Percentiles rank a stretch among this genome's conserved stretches.
These are phyloP conservation scores for Gryllus longicercus DNA, from an alignment of 2,888 invertebrate genomes.

Conservation along the genomic window DNA sequence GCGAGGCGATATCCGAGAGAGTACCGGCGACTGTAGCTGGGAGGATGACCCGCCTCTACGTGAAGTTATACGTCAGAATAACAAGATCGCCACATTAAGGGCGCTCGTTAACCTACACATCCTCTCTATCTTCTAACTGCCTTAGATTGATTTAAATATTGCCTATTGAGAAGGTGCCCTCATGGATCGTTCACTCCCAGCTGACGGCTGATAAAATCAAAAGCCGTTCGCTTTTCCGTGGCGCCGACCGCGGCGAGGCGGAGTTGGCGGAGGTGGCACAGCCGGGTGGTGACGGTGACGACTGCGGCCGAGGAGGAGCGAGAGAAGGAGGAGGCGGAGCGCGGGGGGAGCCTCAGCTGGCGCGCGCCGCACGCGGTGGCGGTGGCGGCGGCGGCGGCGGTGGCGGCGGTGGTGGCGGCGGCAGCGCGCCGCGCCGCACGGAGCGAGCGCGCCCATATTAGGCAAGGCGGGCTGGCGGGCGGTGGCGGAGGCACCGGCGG, in stretches of 20 bases:
- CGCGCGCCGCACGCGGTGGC: neutral
- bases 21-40: no score
- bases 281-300: neutral
- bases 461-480: neutral
- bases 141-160: no score
- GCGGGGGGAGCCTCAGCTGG: neutral
- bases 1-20: neutral
- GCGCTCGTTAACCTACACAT: no score
- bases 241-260: neutral
- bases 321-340: neutral
- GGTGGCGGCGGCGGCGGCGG: neutral
- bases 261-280: neutral
- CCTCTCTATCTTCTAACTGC: no score
- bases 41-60: no score
- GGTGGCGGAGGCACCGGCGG: neutral
- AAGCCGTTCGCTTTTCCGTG: neutral
- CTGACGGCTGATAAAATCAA: no score
- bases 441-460: slow-evolving; percentile 2
- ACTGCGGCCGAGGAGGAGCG: neutral
- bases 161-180: no score
- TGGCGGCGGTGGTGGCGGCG: no score
- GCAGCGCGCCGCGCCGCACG: neutral
- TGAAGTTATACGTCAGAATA: no score
- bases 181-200: no score
- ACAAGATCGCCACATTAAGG: no score